Evolutionary conservation across 2,888 invertebrate genomes (phyloP).

Genomic region (Spodoptera picta): DNA sequence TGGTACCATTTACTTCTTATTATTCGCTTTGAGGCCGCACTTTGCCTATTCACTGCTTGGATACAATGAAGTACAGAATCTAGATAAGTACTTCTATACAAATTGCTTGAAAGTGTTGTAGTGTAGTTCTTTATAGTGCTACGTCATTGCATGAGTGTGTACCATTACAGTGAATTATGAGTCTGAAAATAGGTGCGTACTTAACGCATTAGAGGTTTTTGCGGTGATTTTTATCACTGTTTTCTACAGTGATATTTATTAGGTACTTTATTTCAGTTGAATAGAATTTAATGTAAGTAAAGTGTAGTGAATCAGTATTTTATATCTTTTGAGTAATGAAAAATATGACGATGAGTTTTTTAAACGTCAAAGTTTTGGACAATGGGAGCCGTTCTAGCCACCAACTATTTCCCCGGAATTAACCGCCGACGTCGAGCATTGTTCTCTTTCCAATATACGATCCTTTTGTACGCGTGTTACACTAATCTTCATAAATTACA

Average conservation of each 20-base stretch:
- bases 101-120: conserved; percentile 43
- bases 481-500: conserved; percentile 76
- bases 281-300: background rate
- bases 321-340: too few species aligned
- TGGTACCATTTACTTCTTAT: conserved; percentile 81
- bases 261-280: background rate
- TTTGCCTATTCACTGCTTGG: conserved; percentile 57
- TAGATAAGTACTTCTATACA: conserved; percentile 56
- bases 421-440: conserved; percentile 67
- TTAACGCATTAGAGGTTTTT: conserved; percentile 20
- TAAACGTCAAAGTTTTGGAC: background rate
- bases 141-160: conserved; percentile 39
- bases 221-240: conserved; percentile 18
- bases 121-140: conserved; percentile 36
- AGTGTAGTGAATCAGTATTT: too few species aligned
- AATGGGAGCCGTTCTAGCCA: conserved; percentile 53
- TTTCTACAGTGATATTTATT: background rate
- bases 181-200: conserved; percentile 9
- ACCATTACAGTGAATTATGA: conserved; percentile 42
- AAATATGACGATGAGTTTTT: too few species aligned
- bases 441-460: conserved; percentile 71
- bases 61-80: conserved; percentile 50
- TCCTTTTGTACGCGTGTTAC: conserved; percentile 68
- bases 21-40: conserved; percentile 57
- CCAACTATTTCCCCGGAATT: conserved; percentile 31